Evolutionary conservation across 1,140 invertebrate genomes (phyloP).

Genomic region (Doryteuthis pealeii): DNA sequence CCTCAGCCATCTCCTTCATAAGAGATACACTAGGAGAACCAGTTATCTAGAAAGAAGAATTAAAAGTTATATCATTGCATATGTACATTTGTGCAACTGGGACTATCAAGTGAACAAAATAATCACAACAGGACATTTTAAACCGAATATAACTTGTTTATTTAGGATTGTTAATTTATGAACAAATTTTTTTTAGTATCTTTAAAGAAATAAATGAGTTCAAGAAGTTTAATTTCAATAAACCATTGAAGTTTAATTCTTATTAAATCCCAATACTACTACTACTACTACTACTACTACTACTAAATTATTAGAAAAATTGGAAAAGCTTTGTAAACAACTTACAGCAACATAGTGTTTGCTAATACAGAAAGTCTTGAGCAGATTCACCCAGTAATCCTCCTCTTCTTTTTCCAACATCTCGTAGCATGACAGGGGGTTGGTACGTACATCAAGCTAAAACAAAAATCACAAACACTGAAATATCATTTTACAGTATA

Average conservation of each 20-base stretch:
- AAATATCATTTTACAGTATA: no score
- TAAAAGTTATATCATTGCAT: background rate
- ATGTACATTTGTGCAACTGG: background rate
- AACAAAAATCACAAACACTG: conserved; percentile 13
- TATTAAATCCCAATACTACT: no score
- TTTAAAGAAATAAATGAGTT: no score
- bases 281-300: no score
- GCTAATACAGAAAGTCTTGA: conserved; percentile 73
- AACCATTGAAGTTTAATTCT: no score
- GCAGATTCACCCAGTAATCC: conserved; percentile 73
- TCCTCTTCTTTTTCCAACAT: conserved; percentile 68
- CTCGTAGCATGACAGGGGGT: conserved; percentile 70
- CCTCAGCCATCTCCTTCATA: conserved; percentile 66
- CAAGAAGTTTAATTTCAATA: no score
- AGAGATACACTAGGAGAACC: conserved; percentile 59
- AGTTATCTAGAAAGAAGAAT: conserved; percentile 49
- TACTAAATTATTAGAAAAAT: no score
- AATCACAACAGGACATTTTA: no score
- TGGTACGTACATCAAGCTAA: conserved; percentile 70
- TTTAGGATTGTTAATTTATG: no score
- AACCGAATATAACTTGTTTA: no score
- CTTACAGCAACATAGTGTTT: conserved; percentile 57
- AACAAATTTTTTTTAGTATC: no score
- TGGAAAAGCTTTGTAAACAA: conserved; percentile 8
- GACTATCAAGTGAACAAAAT: background rate